Evolutionary conservation across 2,888 invertebrate species (phyloP).

Genomic region (Branchellion lobata): DNA sequence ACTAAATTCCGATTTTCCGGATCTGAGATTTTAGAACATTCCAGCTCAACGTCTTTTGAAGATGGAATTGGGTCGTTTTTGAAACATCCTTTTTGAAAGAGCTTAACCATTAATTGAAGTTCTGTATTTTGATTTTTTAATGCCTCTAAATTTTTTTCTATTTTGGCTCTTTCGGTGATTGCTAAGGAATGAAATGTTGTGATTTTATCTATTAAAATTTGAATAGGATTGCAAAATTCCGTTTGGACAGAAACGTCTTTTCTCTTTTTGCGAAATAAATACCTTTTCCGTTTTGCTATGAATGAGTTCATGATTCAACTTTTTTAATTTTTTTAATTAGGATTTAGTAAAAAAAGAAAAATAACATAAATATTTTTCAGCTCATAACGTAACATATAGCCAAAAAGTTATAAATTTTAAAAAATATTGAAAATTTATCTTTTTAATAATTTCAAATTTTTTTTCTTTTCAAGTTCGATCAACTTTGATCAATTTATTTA

Average conservation of each 20-base stretch:
- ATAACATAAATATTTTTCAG: too few species aligned
- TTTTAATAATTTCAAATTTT: too few species aligned
- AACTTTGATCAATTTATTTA: too few species aligned
- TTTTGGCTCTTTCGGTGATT: neutral
- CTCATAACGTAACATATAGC: too few species aligned
- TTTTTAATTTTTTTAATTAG: too few species aligned
- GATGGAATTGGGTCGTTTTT: neutral
- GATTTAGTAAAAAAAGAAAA: too few species aligned
- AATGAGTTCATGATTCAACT: too few species aligned
- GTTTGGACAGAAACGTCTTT: neutral
- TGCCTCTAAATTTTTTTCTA: neutral
- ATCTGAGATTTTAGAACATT: neutral
- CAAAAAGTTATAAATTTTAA: too few species aligned
- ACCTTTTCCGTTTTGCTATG: too few species aligned
- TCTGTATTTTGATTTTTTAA: neutral
- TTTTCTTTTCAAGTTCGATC: too few species aligned
- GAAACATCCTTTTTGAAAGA: neutral
- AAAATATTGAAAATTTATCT: too few species aligned
- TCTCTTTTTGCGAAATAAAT: neutral
- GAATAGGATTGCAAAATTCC: constrained; percentile 5
- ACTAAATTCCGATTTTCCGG: neutral
- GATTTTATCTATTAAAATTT: neutral
- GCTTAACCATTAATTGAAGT: neutral
- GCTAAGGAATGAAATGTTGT: neutral
- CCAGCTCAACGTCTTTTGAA: neutral